phyloP scores from a whole-genome alignment of 2,113 vertebrate species.

The Ginglymostoma cirratum region DNA sequence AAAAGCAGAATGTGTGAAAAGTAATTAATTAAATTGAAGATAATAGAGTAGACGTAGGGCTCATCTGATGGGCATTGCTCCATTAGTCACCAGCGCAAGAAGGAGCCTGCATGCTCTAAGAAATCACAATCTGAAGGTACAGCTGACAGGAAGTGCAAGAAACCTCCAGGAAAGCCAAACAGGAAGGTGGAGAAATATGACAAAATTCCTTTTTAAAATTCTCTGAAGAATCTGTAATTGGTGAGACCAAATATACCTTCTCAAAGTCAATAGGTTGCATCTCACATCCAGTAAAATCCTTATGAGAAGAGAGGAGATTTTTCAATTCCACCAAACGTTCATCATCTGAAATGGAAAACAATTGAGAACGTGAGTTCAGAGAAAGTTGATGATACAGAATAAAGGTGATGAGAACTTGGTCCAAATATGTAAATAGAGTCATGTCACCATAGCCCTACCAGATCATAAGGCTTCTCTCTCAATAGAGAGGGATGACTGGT shows the following conservation, averaged over 20 bases:
- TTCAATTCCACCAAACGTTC: conserved; percentile 49
- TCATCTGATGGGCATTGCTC: neutral
- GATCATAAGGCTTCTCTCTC: too few relatives aligned
- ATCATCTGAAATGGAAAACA: conserved; percentile 49
- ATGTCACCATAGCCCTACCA: too few relatives aligned
- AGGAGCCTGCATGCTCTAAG: neutral
- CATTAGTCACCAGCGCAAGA: neutral
- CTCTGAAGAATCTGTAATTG: neutral
- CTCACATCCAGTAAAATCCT: conserved; percentile 40
- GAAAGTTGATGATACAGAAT: neutral
- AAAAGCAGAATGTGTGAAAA: neutral
- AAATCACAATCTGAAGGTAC: neutral
- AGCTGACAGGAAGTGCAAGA: neutral
- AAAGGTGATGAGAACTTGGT: neutral
- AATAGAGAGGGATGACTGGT: too few relatives aligned
- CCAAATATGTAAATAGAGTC: neutral
- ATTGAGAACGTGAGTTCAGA: conserved; percentile 7
- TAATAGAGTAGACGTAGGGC: neutral
- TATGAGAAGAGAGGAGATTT: conserved; percentile 46
- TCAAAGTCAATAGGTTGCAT: conserved; percentile 73
- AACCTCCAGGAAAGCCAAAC: neutral
- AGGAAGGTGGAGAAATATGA: neutral
- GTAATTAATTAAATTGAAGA: neutral
- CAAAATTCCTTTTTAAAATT: neutral
- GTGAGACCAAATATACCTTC: conserved; percentile 61